Evolutionary conservation across 1,140 invertebrate genomes (phyloP), one percentile per base, ranked within the genome.

Genomic region (Chelonus insularis): DNA sequence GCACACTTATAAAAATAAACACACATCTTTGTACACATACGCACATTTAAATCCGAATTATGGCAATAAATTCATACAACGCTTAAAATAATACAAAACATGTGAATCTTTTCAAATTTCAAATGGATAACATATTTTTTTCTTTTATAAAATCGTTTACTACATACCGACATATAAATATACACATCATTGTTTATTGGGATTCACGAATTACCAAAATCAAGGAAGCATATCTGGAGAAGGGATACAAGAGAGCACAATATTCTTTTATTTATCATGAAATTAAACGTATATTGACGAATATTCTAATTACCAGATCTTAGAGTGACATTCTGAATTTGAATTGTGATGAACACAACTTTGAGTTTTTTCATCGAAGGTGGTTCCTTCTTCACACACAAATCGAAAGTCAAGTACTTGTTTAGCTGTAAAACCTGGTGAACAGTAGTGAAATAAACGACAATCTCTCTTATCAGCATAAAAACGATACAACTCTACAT

Each of bases 401-500:
- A 86, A 87, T 56, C 84, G 82, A 62, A 87, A 83, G 65, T 86
- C 85, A 12, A 87, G 71, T 18, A 86, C 76, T 61, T 86, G 85
- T 58, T 80, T 76, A 32, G 77, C 65, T 0, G 80, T 82, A 64
- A 85, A 87, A 2, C 85, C 86, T 18, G 80, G 79, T 2, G 84
- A 85, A 65, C 85, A 87, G 54, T 86, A 87, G 65, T 87, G 86
- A 57, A 87, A 87, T 23, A 86, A 66, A 51, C 84, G 75, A 63
- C 85, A 87, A 64, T 86, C 84, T 60, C 82, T 78, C 20, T 75
- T 72, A 67, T 87, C 85, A 1, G 83, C 80, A 55, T 86, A 86
- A 72, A 86, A 87, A 55, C 79, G 79, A 63, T 86, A 81, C 64
- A 84, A 73, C 54, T 84, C 73, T 65, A 81, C 85, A 34, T 83